phyloP scores from a whole-genome alignment of 2,113 vertebrate species.

The Tachycineta bicolor region DNA sequence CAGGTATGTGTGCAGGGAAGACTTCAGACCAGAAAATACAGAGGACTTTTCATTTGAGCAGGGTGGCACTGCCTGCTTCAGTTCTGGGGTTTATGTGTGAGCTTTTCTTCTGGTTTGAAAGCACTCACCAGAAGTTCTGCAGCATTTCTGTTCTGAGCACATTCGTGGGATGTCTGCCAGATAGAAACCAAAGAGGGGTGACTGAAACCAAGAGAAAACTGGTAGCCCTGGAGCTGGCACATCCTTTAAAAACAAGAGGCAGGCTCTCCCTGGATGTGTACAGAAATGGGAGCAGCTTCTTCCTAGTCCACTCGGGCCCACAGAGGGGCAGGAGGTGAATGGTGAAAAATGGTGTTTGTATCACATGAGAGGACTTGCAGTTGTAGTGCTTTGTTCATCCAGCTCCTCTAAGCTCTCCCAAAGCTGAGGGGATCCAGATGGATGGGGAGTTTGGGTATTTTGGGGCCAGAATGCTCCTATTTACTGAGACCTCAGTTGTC shows the following conservation, averaged over 20 bases:
- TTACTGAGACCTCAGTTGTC: background rate
- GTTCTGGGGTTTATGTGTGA: background rate
- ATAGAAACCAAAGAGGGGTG: background rate
- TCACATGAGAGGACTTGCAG: background rate
- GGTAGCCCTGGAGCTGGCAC: background rate
- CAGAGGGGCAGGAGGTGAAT: background rate
- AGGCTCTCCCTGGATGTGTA: background rate
- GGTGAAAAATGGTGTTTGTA: background rate
- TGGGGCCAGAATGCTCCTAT: background rate
- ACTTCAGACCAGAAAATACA: background rate
- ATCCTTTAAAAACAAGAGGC: background rate
- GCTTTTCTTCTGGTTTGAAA: slow-evolving; percentile 7
- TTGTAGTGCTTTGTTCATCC: background rate
- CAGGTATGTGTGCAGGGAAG: background rate
- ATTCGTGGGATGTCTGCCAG: background rate
- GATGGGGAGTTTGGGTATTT: background rate
- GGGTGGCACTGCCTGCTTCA: fast-evolving
- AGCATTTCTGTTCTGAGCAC: slow-evolving; percentile 12
- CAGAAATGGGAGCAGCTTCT: background rate
- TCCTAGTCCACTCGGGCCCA: background rate
- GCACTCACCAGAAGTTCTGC: background rate
- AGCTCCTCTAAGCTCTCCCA: background rate
- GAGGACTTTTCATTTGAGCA: background rate
- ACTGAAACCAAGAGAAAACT: background rate
- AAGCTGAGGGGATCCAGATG: background rate